Conservation (phyloP, 2,888 invertebrate genomes). For the Ectemnius continuus region DNA sequence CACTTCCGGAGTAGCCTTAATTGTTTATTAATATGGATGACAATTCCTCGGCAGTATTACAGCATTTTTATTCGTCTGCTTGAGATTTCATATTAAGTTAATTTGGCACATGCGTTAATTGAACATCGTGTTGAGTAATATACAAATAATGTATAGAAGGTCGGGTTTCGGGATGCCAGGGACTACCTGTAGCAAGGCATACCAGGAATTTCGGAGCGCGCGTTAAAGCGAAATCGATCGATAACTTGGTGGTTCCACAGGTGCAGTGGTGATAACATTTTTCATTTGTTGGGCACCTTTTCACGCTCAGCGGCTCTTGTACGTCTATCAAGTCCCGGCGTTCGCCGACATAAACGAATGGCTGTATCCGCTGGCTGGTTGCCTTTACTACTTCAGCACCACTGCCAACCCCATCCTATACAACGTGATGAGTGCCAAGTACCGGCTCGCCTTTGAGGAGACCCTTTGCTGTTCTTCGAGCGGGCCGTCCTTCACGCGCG, state of each 20-base stretch:
- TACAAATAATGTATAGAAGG: too few species aligned
- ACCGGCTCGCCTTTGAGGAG: slow-evolving; percentile 87
- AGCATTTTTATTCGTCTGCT: too few species aligned
- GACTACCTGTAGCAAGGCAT: not conserved
- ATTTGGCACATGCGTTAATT: too few species aligned
- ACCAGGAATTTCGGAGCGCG: slow-evolving; percentile 2
- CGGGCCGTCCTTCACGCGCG: slow-evolving; percentile 75
- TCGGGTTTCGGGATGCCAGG: too few species aligned
- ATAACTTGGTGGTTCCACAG: slow-evolving; percentile 79
- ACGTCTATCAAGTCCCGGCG: slow-evolving; percentile 81
- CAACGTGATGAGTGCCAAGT: slow-evolving; percentile 88
- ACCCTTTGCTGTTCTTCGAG: slow-evolving; percentile 83
- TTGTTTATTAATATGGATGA: not conserved
- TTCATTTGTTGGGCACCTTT: slow-evolving; percentile 98
- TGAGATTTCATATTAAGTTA: too few species aligned
- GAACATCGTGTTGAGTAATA: too few species aligned
- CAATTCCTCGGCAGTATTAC: too few species aligned
- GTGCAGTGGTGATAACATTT: slow-evolving; percentile 94
- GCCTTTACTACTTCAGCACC: slow-evolving; percentile 83
- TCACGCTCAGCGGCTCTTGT: slow-evolving; percentile 92
- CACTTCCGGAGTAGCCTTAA: not conserved
- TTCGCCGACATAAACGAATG: slow-evolving; percentile 86
- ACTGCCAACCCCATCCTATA: slow-evolving; percentile 92
- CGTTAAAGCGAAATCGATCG: not conserved
- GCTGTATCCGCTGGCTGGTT: slow-evolving; percentile 87